Evolutionary conservation across 2,113 vertebrate genomes (phyloP).

Genomic region (Tenebrosternarchus preto): DNA sequence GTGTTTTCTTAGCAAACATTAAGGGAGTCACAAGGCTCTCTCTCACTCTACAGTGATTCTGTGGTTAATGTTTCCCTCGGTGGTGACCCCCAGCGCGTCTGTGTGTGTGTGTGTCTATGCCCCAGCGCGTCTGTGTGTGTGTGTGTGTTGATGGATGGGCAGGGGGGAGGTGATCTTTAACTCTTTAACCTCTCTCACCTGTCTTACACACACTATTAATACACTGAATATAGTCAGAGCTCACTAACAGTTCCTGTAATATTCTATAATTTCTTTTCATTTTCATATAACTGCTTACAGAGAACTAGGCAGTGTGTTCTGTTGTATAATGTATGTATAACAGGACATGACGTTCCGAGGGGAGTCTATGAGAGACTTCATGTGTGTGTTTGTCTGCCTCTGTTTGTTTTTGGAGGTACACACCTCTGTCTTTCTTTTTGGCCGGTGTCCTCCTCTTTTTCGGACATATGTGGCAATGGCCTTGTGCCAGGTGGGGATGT

Average conservation of each 20-base stretch:
- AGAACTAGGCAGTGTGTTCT: neutral
- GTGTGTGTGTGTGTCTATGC: slow-evolving; percentile 43
- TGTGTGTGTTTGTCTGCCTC: slow-evolving; percentile 28
- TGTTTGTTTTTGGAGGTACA: slow-evolving; percentile 35
- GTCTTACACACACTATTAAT: neutral
- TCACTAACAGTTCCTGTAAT: neutral
- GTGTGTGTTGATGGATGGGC: slow-evolving; percentile 10
- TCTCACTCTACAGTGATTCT: slow-evolving; percentile 56
- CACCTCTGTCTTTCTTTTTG: slow-evolving; percentile 53
- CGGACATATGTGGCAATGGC: slow-evolving; percentile 60
- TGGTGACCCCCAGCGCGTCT: slow-evolving; percentile 36
- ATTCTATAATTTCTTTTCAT: neutral
- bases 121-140: too few species aligned
- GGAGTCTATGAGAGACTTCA: neutral
- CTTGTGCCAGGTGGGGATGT: slow-evolving; percentile 56
- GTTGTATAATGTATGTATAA: neutral
- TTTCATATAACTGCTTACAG: neutral
- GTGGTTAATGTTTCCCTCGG: slow-evolving; percentile 44
- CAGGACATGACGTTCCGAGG: neutral
- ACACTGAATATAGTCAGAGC: neutral
- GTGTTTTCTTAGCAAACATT: slow-evolving; percentile 40
- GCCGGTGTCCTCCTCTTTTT: slow-evolving; percentile 61
- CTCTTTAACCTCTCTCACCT: neutral
- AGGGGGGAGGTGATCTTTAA: neutral
- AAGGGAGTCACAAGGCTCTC: slow-evolving; percentile 45